Base-by-base conservation (phyloP, 2,888 invertebrate genomes). In the Eulithis testata region DNA sequence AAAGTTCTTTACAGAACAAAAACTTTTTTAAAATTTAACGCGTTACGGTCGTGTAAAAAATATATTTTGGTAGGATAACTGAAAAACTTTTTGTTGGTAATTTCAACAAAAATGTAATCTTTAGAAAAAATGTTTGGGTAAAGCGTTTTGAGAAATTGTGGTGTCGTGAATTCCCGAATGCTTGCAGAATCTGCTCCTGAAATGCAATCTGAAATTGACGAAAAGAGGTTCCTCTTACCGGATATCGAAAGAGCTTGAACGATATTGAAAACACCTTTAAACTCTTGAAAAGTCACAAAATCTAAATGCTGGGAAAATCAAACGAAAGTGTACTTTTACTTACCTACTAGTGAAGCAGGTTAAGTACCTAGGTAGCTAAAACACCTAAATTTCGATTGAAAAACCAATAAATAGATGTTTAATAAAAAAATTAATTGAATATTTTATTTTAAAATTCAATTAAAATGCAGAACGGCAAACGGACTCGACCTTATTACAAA, bases 131-230 rank as follows among this genome's bases (percentile, higher is more conserved):
- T 40, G 9, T 40, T 40, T 40, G 9, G 37, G 9, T 40, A 8
- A 8, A 40, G 7, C 9, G n/a, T n/a, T n/a, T n/a, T n/a, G n/a
- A n/a, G 37, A 40, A 40, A 40, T 40, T 40, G 37, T 6, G 37
- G 50, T 51, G 50, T 49, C 45, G 59, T 44, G 37, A 44, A 44
- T 65, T 60, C 51, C 27, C 40, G 31, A 49, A 21, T 45, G 43
- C 6, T 52, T 63, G 51, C 64, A 69, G 67, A 69, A 74, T 73
- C 69, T 71, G 63, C 70, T 73, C 68, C 70, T 72, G 70, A 79
- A 81, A 79, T 73, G 77, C 77, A 81, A 78, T 81, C 70, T 76
- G 73, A 71, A 74, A 68, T 73, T 76, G 66, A 70, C 58, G 60
- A 62, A 68, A 75, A 70, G 68, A 40, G 40, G 58, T 66, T 72